phyloP scores from a whole-genome alignment of 2,113 vertebrate species.

The Australoheros scitulus region DNA sequence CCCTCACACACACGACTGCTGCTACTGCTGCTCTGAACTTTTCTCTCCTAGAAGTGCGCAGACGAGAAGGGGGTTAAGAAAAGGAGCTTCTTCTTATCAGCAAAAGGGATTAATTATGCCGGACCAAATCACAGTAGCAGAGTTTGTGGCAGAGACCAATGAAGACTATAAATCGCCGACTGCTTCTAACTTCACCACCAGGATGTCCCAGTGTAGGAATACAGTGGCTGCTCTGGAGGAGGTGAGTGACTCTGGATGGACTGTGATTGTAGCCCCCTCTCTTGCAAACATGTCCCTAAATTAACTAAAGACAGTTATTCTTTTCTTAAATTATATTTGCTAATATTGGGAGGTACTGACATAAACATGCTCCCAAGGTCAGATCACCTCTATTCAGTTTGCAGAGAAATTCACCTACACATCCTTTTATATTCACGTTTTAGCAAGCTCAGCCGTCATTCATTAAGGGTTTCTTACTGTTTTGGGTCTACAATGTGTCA shows the following conservation, averaged over 20 bases:
- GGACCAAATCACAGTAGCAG: slow-evolving; percentile 96
- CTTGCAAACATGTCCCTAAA: background rate
- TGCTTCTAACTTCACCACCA: slow-evolving; percentile 97
- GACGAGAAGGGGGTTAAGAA: slow-evolving; percentile 11
- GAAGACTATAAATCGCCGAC: slow-evolving; percentile 98
- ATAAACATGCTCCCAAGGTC: background rate
- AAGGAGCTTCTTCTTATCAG: slow-evolving; percentile 17
- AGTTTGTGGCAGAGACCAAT: slow-evolving; percentile 98
- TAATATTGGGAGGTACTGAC: background rate
- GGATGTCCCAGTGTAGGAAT: slow-evolving; percentile 96
- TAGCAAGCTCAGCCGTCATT: background rate
- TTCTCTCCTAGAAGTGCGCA: background rate
- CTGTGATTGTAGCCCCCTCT: background rate
- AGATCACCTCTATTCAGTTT: no score
- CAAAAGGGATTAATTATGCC: slow-evolving; percentile 84
- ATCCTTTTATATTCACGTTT: background rate
- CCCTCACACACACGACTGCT: slow-evolving; percentile 32
- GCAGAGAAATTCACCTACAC: background rate
- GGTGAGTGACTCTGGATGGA: slow-evolving; percentile 79
- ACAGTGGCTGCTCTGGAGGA: slow-evolving; percentile 95
- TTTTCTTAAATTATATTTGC: background rate
- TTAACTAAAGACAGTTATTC: background rate
- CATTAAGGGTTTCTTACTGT: background rate
- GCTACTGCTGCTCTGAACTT: slow-evolving; percentile 55
- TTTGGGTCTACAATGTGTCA: background rate